Evolutionary conservation across 2,113 vertebrate genomes (phyloP), one percentile per base, ranked within the genome.

Genomic region (Embiotoca jacksoni): DNA sequence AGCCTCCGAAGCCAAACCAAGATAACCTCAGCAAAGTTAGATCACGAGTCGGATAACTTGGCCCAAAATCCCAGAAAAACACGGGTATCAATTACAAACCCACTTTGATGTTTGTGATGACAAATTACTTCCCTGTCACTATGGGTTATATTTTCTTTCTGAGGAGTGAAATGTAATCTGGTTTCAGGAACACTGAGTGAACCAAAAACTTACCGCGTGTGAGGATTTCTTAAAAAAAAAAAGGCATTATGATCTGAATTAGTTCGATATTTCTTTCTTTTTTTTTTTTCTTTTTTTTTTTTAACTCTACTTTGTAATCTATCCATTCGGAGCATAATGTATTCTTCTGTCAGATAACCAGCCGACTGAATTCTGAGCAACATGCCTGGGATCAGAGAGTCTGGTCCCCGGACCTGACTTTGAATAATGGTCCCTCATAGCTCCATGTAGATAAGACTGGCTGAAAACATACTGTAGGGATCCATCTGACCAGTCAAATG

Each of bases 401-500:
- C 61, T 46, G 62, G 70, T 82, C 69, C 75, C 80, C 32, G 53
- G 35, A 66, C 62, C 63, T 69, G 86, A 85, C 84, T 80, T 88
- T 91, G 88, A 91, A 88, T 84, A 89, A 89, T 90, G 67, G 41
- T 65, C 54, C 56, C 6, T 23, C n/a, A 57, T 31, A 63, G 76
- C 72, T 69, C 68, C 64, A 71, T 82, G 67, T 37, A 85, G 82
- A 89, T 89, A 88, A 82, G 82, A 64, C 14, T 11, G 60, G 73
- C 63, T 37, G 39, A 71, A 70, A 75, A 83, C 70, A 57, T 76
- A 80, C 75, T 75, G 87, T 50, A 72, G 54, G 70, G 71, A 85
- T 89, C 82, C 78, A 82, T 89, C 64, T 83, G 83, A 84, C 14
- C 83, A 67, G 78, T 78, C 89, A 88, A 68, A 89, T 74, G 85